Conservation (phyloP, 2,797 vertebrate species). For the Pseudochromis fuscus region DNA sequence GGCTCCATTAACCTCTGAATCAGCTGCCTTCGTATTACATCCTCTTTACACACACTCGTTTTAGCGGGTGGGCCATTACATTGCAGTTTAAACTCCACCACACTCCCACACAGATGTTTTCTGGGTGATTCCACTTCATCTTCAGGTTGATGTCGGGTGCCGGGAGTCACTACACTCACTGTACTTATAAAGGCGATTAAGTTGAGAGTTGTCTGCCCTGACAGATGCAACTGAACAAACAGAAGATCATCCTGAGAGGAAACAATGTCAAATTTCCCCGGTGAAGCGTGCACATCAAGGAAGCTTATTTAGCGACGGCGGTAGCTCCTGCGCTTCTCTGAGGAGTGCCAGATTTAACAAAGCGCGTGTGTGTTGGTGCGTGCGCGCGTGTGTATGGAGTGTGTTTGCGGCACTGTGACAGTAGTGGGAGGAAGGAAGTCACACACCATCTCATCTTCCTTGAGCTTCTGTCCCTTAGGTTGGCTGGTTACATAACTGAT, state of each 20-base stretch:
- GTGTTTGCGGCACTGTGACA: conserved; percentile 65
- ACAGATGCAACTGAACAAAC: conserved; percentile 14
- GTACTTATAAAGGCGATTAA: conserved; percentile 20
- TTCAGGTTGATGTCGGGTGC: conserved; percentile 21
- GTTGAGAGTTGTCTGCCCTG: not conserved
- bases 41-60: conserved; percentile 60
- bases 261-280: conserved; percentile 51
- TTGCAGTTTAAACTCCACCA: conserved; percentile 21
- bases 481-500: conserved; percentile 78
- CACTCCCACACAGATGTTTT: conserved; percentile 34
- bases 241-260: conserved; percentile 25
- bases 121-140: conserved; percentile 37
- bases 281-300: conserved; percentile 33
- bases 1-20: conserved; percentile 76
- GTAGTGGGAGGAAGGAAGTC: conserved; percentile 79
- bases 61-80: conserved; percentile 27
- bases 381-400: conserved; percentile 19
- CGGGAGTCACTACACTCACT: conserved; percentile 8
- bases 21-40: conserved; percentile 55
- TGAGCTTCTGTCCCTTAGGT: conserved; percentile 76
- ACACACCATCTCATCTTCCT: conserved; percentile 78
- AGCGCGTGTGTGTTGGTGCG: conserved; percentile 32
- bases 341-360: conserved; percentile 68
- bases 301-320: conserved; percentile 51
- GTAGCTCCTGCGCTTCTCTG: conserved; percentile 54